These are phyloP conservation scores for Galbula dea DNA, from an alignment of 2,113 vertebrate genomes.

Conservation along the genomic window DNA sequence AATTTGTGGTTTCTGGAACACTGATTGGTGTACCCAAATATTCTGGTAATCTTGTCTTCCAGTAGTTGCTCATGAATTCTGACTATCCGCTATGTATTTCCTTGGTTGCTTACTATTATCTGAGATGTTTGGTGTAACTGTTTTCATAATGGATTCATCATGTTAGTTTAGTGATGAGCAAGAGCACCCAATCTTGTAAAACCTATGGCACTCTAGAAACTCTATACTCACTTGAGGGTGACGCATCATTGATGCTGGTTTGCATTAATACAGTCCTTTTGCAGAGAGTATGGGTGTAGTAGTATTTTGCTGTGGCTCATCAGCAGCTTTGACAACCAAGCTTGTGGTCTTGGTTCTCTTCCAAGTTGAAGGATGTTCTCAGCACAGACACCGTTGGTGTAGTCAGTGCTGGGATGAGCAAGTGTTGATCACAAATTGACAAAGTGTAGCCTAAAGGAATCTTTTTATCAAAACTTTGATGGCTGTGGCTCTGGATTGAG, in stretches of 20 bases:
- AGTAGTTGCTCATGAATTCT: neutral
- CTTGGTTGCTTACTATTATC: neutral
- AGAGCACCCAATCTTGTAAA: neutral
- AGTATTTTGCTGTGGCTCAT: neutral
- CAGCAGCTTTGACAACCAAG: neutral
- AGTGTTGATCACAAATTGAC: neutral
- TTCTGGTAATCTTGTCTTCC: neutral
- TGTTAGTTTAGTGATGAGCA: neutral
- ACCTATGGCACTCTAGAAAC: neutral
- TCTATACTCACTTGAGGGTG: neutral
- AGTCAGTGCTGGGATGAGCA: neutral
- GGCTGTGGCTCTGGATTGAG: neutral
- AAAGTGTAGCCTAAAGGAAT: neutral
- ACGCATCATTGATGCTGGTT: neutral
- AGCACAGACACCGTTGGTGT: neutral
- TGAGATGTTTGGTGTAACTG: neutral
- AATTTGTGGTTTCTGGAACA: neutral
- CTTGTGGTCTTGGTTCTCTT: neutral
- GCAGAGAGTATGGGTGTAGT: fast-evolving
- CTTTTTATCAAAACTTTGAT: neutral
- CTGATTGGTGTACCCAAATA: neutral
- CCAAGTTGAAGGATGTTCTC: neutral
- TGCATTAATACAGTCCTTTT: neutral
- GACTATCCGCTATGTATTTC: neutral
- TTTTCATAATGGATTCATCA: neutral